Evolutionary conservation across 2,113 vertebrate genomes (phyloP).

Genomic region (Microtus oregoni): DNA sequence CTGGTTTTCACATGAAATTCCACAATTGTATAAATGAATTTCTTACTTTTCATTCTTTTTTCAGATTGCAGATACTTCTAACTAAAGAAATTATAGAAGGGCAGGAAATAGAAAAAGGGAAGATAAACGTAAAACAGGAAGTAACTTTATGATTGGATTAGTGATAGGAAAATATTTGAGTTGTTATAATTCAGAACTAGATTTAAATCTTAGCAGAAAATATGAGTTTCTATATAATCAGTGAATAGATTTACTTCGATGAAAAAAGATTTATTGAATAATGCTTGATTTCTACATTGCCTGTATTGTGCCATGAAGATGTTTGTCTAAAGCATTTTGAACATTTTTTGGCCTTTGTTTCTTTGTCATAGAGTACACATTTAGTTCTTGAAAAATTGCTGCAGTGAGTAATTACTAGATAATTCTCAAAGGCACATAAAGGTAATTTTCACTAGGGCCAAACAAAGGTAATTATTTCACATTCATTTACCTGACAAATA

Average conservation of each 20-base stretch:
- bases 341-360: background rate
- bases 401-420: background rate
- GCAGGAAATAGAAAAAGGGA: background rate
- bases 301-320: background rate
- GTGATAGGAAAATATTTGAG: background rate
- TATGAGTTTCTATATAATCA: background rate
- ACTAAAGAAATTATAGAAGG: background rate
- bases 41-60: background rate
- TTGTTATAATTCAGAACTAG: background rate
- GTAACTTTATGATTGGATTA: background rate
- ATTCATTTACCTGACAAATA: background rate
- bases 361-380: slow-evolving; percentile 2
- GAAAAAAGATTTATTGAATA: background rate
- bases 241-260: background rate
- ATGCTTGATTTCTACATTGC: slow-evolving; percentile 36
- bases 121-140: background rate
- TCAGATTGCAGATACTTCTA: background rate
- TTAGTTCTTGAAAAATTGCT: background rate
- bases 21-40: background rate
- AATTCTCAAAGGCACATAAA: background rate
- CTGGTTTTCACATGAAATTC: background rate
- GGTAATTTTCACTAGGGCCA: background rate
- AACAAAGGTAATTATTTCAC: background rate
- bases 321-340: background rate
- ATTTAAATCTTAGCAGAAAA: background rate